phyloP scores from a whole-genome alignment of 1,140 invertebrate species.

The Cyphomyrmex costatus region DNA sequence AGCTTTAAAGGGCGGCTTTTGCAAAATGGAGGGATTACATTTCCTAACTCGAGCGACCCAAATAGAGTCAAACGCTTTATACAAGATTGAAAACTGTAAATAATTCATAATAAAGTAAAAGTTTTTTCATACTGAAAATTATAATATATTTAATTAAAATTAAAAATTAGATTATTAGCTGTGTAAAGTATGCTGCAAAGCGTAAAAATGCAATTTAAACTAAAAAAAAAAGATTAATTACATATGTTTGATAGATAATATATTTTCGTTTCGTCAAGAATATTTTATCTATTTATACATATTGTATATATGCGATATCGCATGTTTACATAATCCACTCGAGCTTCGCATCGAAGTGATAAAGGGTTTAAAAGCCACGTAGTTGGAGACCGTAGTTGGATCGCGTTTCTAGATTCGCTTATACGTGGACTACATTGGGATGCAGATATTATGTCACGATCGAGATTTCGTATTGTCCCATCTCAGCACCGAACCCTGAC shows the following conservation, averaged over 20 bases:
- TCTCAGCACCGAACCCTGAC: conserved; percentile 44
- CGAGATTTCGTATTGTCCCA: conserved; percentile 71
- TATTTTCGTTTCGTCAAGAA: not conserved
- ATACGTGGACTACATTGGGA: not conserved
- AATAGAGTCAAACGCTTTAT: conserved; percentile 21
- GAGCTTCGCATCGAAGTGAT: conserved; percentile 1
- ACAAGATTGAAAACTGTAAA: conserved; percentile 4
- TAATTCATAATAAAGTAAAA: not conserved
- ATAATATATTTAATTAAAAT: not conserved
- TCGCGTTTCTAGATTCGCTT: conserved; percentile 29
- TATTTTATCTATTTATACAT: not conserved
- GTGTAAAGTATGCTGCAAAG: not conserved
- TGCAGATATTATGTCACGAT: conserved; percentile 55
- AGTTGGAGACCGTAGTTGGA: not conserved
- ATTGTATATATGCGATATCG: not conserved
- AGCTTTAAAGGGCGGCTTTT: conserved; percentile 31
- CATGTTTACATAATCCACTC: not conserved
- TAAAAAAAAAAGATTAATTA: not conserved
- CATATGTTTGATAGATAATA: not conserved
- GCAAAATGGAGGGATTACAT: conserved; percentile 40
- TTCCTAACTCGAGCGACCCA: not conserved
- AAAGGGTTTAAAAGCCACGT: conserved; percentile 31
- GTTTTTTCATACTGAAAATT: not conserved
- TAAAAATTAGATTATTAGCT: not conserved
- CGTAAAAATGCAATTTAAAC: not conserved